A percentile compares a stretch with the other conserved stretches of the same genome.
phyloP scores from a whole-genome alignment of 2,113 vertebrate species.

The Tenebrosternarchus preto region DNA sequence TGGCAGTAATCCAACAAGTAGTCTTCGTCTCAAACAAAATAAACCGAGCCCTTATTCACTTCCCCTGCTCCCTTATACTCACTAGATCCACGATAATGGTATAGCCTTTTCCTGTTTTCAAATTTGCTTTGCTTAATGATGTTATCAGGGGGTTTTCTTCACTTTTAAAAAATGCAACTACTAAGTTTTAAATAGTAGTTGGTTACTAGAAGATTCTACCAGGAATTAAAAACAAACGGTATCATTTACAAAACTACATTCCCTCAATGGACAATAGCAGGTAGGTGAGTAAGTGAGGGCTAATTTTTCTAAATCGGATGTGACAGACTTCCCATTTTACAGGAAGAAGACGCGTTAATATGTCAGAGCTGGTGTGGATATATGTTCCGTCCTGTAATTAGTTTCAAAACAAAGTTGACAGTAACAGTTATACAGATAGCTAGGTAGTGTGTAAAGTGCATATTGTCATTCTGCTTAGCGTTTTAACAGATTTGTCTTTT shows the following conservation, averaged over 20 bases:
- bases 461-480: background rate
- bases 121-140: background rate
- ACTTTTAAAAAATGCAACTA: too few species aligned
- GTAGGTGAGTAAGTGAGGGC: background rate
- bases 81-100: background rate
- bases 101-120: too few species aligned
- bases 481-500: background rate
- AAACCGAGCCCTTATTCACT: background rate
- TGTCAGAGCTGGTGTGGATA: constrained; percentile 18
- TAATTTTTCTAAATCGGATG: background rate
- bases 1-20: background rate
- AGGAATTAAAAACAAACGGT: background rate
- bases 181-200: background rate
- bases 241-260: background rate
- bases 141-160: background rate
- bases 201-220: background rate
- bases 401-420: background rate
- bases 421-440: background rate
- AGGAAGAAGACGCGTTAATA: constrained; percentile 32
- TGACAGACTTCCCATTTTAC: background rate
- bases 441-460: background rate
- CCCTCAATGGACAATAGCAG: background rate
- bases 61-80: background rate
- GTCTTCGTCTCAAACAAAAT: background rate
- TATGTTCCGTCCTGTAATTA: background rate